A percentile compares a stretch with the other conserved stretches of the same genome.
These are phyloP conservation scores for Actinernus sp. DNA, from an alignment of 92 coral and sea anemone species.

Conservation along the genomic window DNA sequence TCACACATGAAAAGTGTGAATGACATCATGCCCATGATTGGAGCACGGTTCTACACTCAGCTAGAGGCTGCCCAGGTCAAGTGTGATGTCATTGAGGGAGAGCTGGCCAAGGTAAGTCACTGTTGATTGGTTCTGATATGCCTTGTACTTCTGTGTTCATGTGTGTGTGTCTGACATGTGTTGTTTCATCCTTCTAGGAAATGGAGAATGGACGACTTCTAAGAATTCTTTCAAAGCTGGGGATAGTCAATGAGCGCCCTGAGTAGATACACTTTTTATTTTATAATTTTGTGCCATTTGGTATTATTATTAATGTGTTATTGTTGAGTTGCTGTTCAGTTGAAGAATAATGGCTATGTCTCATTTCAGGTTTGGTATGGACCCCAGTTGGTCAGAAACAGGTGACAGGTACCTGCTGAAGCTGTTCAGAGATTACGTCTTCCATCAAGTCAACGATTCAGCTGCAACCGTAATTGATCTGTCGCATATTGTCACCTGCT, in stretches of 20 bases:
- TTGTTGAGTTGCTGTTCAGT: too few species aligned
- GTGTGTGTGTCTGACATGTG: not conserved
- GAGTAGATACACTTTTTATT: constrained; percentile 71
- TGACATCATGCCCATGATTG: constrained; percentile 99
- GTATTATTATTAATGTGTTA: too few species aligned
- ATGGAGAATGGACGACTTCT: constrained; percentile 98
- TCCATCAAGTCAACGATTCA: constrained; percentile 91
- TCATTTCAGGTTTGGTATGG: constrained; percentile 86
- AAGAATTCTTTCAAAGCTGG: constrained; percentile 88
- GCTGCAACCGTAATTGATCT: constrained; percentile 88
- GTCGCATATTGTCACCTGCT: constrained; percentile 92
- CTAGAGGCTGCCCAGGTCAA: constrained; percentile 96
- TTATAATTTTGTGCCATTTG: too few species aligned
- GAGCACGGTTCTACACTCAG: constrained; percentile 98
- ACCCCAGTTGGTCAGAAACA: constrained; percentile 98
- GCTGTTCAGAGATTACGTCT: constrained; percentile 93
- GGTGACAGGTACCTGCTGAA: constrained; percentile 96
- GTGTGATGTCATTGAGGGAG: constrained; percentile 96
- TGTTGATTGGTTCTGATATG: not conserved
- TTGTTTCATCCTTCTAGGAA: constrained; percentile 61
- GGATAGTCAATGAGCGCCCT: constrained; percentile 95
- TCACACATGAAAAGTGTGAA: constrained; percentile 94
- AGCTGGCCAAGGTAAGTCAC: constrained; percentile 86
- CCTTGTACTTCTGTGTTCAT: not conserved
- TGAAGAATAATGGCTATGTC: too few species aligned